Conservation (phyloP, 1,140 invertebrate species). For the Drosophila punjabiensis region DNA sequence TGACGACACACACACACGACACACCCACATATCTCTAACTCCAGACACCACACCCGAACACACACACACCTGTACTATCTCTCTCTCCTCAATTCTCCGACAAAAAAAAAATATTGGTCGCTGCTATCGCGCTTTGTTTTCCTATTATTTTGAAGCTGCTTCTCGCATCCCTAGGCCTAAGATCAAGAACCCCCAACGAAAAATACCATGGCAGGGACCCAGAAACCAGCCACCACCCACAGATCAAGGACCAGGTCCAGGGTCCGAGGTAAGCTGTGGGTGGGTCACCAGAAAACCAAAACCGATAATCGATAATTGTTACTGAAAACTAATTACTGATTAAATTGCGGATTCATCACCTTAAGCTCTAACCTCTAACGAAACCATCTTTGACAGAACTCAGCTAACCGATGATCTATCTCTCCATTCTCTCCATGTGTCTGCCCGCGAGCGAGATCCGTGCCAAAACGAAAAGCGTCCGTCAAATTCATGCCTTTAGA, state of each 20-base stretch:
- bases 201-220: constrained; percentile 1
- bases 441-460: constrained; percentile 72
- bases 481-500: constrained; percentile 85
- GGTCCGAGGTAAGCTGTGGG: constrained; percentile 51
- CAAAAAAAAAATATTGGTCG: constrained; percentile 26
- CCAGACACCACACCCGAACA: constrained; percentile 16
- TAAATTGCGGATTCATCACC: constrained; percentile 34
- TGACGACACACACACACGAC: constrained; percentile 1
- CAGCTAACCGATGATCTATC: constrained; percentile 56
- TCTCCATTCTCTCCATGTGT: constrained; percentile 45
- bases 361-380: constrained; percentile 40
- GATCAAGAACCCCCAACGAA: not conserved
- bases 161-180: constrained; percentile 34
- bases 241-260: constrained; percentile 31
- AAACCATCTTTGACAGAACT: constrained; percentile 42
- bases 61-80: constrained; percentile 27
- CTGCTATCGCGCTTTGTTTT: constrained; percentile 54
- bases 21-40: constrained; percentile 1
- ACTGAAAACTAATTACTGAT: not conserved
- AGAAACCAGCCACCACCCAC: constrained; percentile 22
- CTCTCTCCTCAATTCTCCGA: constrained; percentile 39
- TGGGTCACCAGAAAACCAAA: not conserved
- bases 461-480: constrained; percentile 85
- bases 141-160: constrained; percentile 48
- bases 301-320: too few relatives aligned